Evolutionary conservation across 2,113 vertebrate genomes (phyloP).

Genomic region (Charina bottae): DNA sequence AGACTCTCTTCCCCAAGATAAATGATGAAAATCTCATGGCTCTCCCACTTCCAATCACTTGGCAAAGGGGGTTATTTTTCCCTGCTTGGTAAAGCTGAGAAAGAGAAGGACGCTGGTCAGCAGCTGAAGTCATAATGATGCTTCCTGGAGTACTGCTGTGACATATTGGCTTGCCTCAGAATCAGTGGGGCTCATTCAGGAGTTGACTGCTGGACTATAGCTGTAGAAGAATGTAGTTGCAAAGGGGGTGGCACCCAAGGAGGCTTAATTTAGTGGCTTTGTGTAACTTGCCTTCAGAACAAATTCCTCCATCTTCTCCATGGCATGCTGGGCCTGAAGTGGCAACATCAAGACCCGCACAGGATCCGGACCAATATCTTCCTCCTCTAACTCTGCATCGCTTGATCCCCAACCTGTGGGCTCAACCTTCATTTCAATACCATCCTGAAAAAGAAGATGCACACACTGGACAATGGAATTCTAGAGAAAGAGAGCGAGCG

Average conservation of each 20-base stretch:
- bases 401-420: slow-evolving; percentile 24
- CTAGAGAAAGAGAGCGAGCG: not conserved
- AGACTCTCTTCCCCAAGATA: not conserved
- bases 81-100: not conserved
- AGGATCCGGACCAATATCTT: slow-evolving; percentile 65
- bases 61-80: not conserved
- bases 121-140: slow-evolving; percentile 21
- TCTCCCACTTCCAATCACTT: not conserved
- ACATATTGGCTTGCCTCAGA: not conserved
- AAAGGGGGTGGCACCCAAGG: not conserved
- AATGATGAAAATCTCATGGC: not conserved
- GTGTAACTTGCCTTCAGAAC: slow-evolving; percentile 73
- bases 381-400: slow-evolving; percentile 74
- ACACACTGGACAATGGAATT: not conserved
- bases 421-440: slow-evolving; percentile 13
- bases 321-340: slow-evolving; percentile 81
- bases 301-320: slow-evolving; percentile 87
- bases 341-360: slow-evolving; percentile 73
- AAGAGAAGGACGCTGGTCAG: not conserved
- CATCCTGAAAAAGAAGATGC: slow-evolving; percentile 33
- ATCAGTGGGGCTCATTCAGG: not conserved
- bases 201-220: not conserved
- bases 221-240: not conserved
- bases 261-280: not conserved
- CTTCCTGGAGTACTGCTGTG: not conserved